Conservation (phyloP, 2,113 vertebrate genomes). For the Cricetomys ansorgei region DNA sequence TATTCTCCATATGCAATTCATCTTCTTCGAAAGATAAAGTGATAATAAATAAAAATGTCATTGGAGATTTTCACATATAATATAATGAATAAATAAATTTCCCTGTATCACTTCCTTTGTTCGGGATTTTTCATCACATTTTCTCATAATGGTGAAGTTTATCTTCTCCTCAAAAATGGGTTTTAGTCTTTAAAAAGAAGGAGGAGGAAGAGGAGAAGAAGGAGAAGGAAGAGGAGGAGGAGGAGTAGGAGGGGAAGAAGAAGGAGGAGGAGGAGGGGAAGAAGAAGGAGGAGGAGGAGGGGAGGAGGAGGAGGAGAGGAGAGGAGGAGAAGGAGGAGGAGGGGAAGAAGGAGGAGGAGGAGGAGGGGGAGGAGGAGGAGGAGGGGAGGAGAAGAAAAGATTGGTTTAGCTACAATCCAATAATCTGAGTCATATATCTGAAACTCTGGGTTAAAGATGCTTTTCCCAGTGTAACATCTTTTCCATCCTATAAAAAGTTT, state of each 20-base stretch:
- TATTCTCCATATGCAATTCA: slow-evolving; percentile 10
- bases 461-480: background rate
- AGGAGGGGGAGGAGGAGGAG: no score
- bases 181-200: background rate
- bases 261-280: no score
- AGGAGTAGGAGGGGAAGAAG: no score
- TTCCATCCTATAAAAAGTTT: background rate
- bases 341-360: no score
- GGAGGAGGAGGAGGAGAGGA: no score
- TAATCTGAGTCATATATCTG: slow-evolving; percentile 22
- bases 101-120: slow-evolving; percentile 1
- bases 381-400: no score
- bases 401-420: slow-evolving; percentile 25
- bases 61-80: background rate
- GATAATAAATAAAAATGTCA: background rate
- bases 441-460: background rate
- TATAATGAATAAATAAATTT: slow-evolving; percentile 36
- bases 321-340: no score
- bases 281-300: no score
- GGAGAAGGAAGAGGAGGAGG: no score
- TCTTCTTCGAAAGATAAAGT: slow-evolving; percentile 11
- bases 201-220: no score
- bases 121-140: background rate
- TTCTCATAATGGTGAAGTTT: slow-evolving; percentile 3
- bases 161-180: background rate